Conservation (phyloP, 2,888 invertebrate genomes). For the Meandrusa payeni region DNA sequence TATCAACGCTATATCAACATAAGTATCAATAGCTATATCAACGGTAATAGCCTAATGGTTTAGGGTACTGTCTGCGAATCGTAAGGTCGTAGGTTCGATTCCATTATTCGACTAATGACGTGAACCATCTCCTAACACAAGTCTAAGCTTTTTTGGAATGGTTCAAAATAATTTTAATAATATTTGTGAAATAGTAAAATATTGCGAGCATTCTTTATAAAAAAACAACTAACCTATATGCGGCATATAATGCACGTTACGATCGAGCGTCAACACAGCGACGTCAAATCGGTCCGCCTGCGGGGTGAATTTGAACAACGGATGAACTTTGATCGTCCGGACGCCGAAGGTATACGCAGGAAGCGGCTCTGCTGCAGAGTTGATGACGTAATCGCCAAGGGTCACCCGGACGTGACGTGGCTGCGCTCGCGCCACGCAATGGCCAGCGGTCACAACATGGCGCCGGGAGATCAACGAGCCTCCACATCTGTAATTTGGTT, state of each 20-base stretch:
- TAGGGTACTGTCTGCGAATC: too few relatives aligned
- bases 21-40: too few relatives aligned
- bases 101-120: too few relatives aligned
- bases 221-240: constrained; percentile 84
- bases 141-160: too few relatives aligned
- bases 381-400: constrained; percentile 95
- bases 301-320: constrained; percentile 91
- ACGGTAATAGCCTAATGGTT: too few relatives aligned
- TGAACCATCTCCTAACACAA: too few relatives aligned
- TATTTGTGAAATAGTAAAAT: too few relatives aligned
- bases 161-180: too few relatives aligned
- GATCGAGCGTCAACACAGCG: constrained; percentile 92
- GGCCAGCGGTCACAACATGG: constrained; percentile 96
- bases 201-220: neutral
- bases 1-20: too few relatives aligned
- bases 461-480: constrained; percentile 94
- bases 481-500: constrained; percentile 86
- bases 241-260: constrained; percentile 94
- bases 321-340: constrained; percentile 93
- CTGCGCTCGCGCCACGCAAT: constrained; percentile 95
- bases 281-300: constrained; percentile 96
- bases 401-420: constrained; percentile 96
- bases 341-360: constrained; percentile 96
- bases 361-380: constrained; percentile 94
- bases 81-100: too few relatives aligned